Evolutionary conservation across 2,797 vertebrate species (phyloP).

Genomic region (Hippoglossus hippoglossus): DNA sequence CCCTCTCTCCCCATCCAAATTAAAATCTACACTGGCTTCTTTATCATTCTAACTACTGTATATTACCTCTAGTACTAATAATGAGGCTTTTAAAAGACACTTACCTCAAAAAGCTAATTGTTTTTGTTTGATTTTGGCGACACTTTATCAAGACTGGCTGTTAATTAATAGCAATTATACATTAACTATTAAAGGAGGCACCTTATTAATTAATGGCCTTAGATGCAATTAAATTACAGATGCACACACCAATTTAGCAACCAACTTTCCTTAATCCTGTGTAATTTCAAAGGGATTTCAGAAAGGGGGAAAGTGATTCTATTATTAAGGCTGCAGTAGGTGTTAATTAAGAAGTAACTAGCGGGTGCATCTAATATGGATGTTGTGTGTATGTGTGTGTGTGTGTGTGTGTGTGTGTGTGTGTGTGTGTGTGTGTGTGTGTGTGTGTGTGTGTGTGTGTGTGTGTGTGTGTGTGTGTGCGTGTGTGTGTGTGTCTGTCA

Average conservation of each 20-base stretch:
- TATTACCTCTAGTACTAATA: constrained; percentile 85
- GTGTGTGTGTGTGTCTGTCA: constrained; percentile 37
- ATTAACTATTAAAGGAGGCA: constrained; percentile 88
- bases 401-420: constrained; percentile 33
- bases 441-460: constrained; percentile 33
- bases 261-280: constrained; percentile 89
- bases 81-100: constrained; percentile 83
- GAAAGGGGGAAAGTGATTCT: constrained; percentile 80
- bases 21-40: constrained; percentile 84
- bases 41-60: constrained; percentile 84
- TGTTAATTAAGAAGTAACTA: constrained; percentile 88
- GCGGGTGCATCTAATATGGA: constrained; percentile 77
- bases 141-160: constrained; percentile 84
- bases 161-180: constrained; percentile 89
- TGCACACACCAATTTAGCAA: constrained; percentile 87
- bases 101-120: constrained; percentile 86
- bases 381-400: constrained; percentile 41
- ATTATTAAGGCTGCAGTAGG: constrained; percentile 83
- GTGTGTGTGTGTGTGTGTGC: constrained; percentile 34
- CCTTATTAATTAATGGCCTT: constrained; percentile 88
- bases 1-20: constrained; percentile 79
- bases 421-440: constrained; percentile 25
- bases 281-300: constrained; percentile 89
- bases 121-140: constrained; percentile 87
- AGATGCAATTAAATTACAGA: constrained; percentile 90